Base-by-base conservation (phyloP, 1,140 invertebrate genomes). In the Pseudomyrmex gracilis region DNA sequence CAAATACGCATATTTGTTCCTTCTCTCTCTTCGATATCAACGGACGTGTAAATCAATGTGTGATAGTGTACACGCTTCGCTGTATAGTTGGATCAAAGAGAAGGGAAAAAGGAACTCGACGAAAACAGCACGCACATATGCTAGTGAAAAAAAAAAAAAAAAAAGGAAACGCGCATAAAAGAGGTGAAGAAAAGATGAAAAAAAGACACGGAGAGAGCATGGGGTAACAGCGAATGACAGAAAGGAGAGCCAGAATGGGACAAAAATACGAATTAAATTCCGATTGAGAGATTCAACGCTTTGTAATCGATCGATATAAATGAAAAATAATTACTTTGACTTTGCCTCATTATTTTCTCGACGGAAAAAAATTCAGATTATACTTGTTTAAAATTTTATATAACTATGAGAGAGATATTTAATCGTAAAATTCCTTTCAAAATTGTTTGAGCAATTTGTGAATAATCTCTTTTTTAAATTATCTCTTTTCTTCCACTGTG, bases 31-130 rank as follows among this genome's bases (percentile, higher is more conserved):
- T 57, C 66, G 53, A 47, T 80, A 80, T 80, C 53, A 68, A 49
- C 64, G 20, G 53, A 70, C 15, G 12, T 78, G 76, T 80, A 80
- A 80, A 60, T 71, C 66, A 70, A n/a, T 34, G 34, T 22, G 43
- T n/a, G 12, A 55, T 70, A 80, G 20, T 24, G 12, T 58, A 80
- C 20, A 53, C 49, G 58, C 68, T 70, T n/a, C 20, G 20, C 15
- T 80, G 43, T n/a, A 34, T 17, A 8, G 20, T 47, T 43, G 22
- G 53, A 71, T 80, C 53, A 80, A 80, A 77, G 63, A 67, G 2
- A 55, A 78, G 53, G 22, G 53, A 47, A 58, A 70, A 70, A 80
- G 53, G 55, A 20, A 22, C 51, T 3, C 10, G 13, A 77, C 13
- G 34, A 77, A 55, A 55, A 15, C 61, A 47, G 12, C 8, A 24